Conservation (phyloP, 2,888 invertebrate species). For the Trimorus sp. region DNA sequence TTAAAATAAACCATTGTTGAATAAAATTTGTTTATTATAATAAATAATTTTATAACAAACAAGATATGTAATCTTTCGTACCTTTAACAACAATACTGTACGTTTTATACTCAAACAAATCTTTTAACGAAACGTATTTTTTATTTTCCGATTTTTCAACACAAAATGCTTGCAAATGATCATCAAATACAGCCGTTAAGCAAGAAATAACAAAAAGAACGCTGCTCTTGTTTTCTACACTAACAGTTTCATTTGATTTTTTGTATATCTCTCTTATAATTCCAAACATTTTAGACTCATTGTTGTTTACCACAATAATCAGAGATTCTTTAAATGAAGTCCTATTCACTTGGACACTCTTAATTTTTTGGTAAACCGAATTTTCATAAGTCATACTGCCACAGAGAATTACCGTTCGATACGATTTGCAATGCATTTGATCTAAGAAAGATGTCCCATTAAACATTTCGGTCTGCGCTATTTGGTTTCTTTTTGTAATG, state of each 20-base stretch:
- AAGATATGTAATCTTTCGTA: background rate
- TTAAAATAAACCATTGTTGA: no score
- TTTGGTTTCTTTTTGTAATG: conserved; percentile 11
- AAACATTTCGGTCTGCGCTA: conserved; percentile 8
- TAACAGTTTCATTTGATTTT: background rate
- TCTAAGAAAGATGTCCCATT: background rate
- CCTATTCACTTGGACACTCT: background rate
- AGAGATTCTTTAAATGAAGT: background rate
- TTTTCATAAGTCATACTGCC: background rate
- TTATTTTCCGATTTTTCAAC: background rate
- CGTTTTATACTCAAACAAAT: background rate
- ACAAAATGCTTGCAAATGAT: conserved; percentile 1
- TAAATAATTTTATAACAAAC: background rate
- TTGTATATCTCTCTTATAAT: background rate
- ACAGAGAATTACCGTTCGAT: background rate
- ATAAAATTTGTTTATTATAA: no score
- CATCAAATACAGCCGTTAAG: background rate
- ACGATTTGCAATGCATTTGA: background rate
- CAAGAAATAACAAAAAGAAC: background rate
- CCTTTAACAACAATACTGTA: conserved; percentile 1
- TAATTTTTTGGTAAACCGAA: background rate
- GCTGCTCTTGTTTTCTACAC: background rate
- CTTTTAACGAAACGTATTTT: background rate
- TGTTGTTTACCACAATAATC: background rate
- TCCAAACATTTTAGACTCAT: background rate